phyloP scores from a whole-genome alignment of 2,888 invertebrate species.

The Leucophenga montana region DNA sequence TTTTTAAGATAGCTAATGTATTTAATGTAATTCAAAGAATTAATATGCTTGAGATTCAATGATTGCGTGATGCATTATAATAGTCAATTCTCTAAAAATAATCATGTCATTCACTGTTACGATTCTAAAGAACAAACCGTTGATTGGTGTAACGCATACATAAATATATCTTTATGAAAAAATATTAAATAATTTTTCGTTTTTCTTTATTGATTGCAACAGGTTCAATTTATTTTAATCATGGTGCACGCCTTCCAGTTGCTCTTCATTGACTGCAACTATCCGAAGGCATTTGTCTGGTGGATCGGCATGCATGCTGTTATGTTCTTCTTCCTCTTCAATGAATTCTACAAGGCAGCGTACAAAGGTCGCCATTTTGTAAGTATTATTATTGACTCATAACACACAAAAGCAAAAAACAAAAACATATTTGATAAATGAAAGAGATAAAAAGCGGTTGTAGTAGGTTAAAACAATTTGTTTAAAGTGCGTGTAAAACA shows the following conservation, averaged over 20 bases:
- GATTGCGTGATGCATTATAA: too few relatives aligned
- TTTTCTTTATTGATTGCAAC: slow-evolving; percentile 53
- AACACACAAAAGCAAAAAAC: background rate
- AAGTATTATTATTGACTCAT: slow-evolving; percentile 44
- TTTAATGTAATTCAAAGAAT: too few relatives aligned
- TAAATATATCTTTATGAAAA: background rate
- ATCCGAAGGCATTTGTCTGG: slow-evolving; percentile 94
- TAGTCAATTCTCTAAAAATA: too few relatives aligned
- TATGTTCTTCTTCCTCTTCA: slow-evolving; percentile 96
- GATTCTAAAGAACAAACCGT: too few relatives aligned
- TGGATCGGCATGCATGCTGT: slow-evolving; percentile 97
- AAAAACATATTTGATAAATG: background rate
- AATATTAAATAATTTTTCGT: too few relatives aligned
- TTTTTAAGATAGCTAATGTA: too few relatives aligned
- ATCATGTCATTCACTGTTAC: too few relatives aligned
- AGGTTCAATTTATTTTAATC: slow-evolving; percentile 91
- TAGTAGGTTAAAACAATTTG: too few relatives aligned
- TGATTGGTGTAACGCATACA: too few relatives aligned
- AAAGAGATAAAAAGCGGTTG: too few relatives aligned
- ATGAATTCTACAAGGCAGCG: slow-evolving; percentile 91
- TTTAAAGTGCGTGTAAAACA: background rate
- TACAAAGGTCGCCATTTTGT: slow-evolving; percentile 75
- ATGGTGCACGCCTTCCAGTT: slow-evolving; percentile 95
- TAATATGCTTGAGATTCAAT: too few relatives aligned
- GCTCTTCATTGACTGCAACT: slow-evolving; percentile 91